These are phyloP conservation scores for Clanis bilineata DNA, from an alignment of 2,888 invertebrate genomes.

Conservation along the genomic window DNA sequence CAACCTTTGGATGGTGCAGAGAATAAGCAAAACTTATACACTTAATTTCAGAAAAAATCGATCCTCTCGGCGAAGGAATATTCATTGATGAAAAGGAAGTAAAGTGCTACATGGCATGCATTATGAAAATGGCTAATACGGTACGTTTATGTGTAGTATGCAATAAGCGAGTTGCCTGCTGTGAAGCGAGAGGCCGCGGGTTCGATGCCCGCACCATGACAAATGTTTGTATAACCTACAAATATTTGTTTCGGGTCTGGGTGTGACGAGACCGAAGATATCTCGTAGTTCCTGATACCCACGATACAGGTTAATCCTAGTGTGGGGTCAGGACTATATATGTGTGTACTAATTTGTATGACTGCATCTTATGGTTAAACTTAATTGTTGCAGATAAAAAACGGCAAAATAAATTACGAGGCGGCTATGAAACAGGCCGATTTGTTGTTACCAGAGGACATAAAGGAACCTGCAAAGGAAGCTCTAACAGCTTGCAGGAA, in stretches of 20 bases:
- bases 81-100: slow-evolving; percentile 73
- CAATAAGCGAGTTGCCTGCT: neutral
- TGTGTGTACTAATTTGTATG: too few species aligned
- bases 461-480: slow-evolving; percentile 65
- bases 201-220: too few species aligned
- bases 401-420: slow-evolving; percentile 74
- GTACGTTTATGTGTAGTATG: slow-evolving; percentile 40
- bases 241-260: too few species aligned
- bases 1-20: too few species aligned
- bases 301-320: too few species aligned
- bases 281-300: too few species aligned
- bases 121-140: slow-evolving; percentile 77
- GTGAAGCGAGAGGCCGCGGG: too few species aligned
- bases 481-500: slow-evolving; percentile 75
- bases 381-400: slow-evolving; percentile 69
- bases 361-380: too few species aligned
- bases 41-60: slow-evolving; percentile 64
- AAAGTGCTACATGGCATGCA: slow-evolving; percentile 75
- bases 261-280: too few species aligned
- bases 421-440: slow-evolving; percentile 75
- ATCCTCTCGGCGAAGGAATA: slow-evolving; percentile 59
- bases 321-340: too few species aligned
- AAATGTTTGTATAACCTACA: too few species aligned
- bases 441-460: slow-evolving; percentile 67
- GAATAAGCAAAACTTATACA: too few species aligned